Conservation (phyloP, 2,888 invertebrate genomes). For the Stramonita haemastoma region DNA sequence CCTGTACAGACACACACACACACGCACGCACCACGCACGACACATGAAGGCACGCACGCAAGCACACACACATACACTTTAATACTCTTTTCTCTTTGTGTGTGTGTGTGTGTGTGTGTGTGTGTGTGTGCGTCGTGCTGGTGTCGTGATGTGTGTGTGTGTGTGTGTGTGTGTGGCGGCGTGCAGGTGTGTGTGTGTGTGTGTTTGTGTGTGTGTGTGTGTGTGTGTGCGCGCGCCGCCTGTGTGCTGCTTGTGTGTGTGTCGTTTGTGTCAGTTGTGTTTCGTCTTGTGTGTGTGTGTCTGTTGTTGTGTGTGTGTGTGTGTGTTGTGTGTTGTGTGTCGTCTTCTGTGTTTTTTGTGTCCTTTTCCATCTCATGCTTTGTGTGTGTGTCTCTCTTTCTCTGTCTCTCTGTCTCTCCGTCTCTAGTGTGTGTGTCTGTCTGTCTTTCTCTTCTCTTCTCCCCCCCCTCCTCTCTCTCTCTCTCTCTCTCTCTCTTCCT, state of each 20-base stretch:
- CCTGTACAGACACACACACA: background rate
- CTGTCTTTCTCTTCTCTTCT: background rate
- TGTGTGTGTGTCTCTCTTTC: background rate
- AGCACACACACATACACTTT: background rate
- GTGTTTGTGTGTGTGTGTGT: too few relatives aligned
- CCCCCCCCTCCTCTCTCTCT: background rate
- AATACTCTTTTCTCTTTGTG: background rate
- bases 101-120: constrained; percentile 15
- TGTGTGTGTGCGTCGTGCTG: too few relatives aligned
- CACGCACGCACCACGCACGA: background rate
- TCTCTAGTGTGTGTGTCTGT: background rate
- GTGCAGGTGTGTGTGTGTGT: too few relatives aligned
- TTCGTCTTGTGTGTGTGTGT: constrained; percentile 5
- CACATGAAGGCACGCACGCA: background rate
- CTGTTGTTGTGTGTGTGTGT: background rate
- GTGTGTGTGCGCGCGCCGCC: too few relatives aligned
- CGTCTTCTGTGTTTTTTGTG: background rate
- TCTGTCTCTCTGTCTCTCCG: background rate
- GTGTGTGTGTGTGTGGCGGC: background rate
- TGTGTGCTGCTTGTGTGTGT: background rate
- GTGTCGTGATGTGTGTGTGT: background rate
- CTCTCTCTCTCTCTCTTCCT: background rate
- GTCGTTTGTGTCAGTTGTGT: too few relatives aligned
- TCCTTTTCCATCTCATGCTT: background rate
- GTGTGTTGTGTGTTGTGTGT: too few relatives aligned